These are phyloP conservation scores for Lynx canadensis DNA, from an alignment of 2,113 vertebrate species.

Conservation along the genomic window DNA sequence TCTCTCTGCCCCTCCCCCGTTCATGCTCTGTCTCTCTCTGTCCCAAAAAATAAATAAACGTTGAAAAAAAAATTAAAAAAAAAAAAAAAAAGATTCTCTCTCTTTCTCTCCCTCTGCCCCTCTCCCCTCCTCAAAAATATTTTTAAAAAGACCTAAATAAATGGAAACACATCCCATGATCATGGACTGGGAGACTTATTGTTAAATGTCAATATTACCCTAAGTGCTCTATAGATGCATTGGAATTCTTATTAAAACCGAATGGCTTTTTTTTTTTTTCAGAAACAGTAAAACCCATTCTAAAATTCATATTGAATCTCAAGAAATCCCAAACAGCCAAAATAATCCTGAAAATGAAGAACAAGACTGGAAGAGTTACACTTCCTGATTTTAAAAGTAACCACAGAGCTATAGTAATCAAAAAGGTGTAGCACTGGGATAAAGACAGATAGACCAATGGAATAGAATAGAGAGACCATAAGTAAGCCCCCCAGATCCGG, in stretches of 20 bases:
- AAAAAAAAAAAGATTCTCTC: no score
- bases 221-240: neutral
- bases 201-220: neutral
- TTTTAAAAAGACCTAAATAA: neutral
- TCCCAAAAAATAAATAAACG: no score
- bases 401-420: neutral
- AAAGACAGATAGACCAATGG: neutral
- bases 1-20: no score
- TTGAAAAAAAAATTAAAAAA: no score
- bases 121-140: no score
- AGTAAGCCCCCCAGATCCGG: neutral
- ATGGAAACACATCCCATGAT: neutral
- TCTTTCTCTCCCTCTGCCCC: no score
- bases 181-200: neutral
- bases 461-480: neutral
- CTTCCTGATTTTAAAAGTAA: neutral
- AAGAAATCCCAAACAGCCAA: neutral
- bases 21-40: no score
- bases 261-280: neutral
- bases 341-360: neutral
- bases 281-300: neutral
- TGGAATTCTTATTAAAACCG: neutral
- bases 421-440: neutral
- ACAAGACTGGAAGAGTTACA: neutral
- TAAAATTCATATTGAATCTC: neutral